Conservation (phyloP, 2,113 vertebrate genomes). For the Odocoileus hemionus region DNA sequence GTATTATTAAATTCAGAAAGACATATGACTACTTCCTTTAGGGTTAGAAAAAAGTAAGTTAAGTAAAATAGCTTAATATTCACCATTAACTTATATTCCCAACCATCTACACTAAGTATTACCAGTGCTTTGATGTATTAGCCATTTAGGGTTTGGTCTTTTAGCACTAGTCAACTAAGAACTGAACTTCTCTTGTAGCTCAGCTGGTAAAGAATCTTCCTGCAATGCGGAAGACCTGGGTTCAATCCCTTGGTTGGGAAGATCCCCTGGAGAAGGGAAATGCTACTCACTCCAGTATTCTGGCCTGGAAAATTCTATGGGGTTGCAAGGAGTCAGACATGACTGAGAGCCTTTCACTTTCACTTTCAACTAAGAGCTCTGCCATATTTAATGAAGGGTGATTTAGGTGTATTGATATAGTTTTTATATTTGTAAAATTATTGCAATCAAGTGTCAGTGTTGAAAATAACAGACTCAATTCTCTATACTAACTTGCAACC, state of each 20-base stretch:
- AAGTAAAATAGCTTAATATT: not conserved
- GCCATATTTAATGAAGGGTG: not conserved
- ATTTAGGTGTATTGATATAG: not conserved
- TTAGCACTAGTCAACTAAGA: not conserved
- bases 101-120: not conserved
- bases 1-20: not conserved
- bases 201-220: not conserved
- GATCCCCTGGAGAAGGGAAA: not conserved
- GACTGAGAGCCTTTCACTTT: fast-evolving
- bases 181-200: not conserved
- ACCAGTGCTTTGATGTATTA: not conserved
- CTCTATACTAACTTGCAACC: not conserved
- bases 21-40: not conserved
- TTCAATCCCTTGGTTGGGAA: not conserved
- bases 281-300: not conserved
- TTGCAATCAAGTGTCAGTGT: not conserved
- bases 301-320: not conserved
- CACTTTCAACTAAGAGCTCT: not conserved
- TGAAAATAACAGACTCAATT: not conserved
- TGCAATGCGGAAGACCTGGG: not conserved
- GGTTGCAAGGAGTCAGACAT: not conserved
- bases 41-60: not conserved
- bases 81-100: not conserved
- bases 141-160: not conserved
- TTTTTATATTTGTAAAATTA: not conserved